These are phyloP conservation scores for Sminthurides bifidus DNA, from an alignment of 1,140 invertebrate genomes.

Conservation along the genomic window DNA sequence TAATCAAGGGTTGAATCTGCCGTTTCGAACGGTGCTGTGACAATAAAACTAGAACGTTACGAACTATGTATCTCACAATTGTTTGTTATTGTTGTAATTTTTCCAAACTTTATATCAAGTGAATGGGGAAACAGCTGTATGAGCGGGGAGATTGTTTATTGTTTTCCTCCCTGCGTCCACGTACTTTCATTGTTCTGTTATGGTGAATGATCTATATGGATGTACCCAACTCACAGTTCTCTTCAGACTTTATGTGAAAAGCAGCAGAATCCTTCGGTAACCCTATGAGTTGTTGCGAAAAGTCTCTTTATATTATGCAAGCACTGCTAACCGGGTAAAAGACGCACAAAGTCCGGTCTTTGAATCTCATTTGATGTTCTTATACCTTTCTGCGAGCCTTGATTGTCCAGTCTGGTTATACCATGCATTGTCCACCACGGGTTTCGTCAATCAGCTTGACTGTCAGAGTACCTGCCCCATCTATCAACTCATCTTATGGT, in stretches of 20 bases:
- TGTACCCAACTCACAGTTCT: neutral
- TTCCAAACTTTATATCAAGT: neutral
- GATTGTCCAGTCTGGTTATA: neutral
- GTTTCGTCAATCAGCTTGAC: no score
- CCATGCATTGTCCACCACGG: no score
- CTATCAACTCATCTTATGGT: neutral
- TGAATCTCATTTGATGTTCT: neutral
- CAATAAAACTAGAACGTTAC: constrained; percentile 24
- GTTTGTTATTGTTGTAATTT: constrained; percentile 15
- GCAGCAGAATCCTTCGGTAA: no score
- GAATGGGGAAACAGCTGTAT: neutral
- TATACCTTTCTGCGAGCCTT: neutral
- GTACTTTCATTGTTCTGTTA: neutral
- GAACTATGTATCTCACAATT: constrained; percentile 17
- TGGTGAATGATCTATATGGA: neutral
- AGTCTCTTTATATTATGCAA: no score
- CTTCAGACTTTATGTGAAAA: no score
- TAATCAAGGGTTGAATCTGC: constrained; percentile 24
- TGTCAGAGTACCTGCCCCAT: no score
- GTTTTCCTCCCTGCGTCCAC: neutral
- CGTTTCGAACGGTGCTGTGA: constrained; percentile 32
- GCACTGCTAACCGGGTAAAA: neutral
- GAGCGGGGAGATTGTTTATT: no score
- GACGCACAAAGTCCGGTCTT: neutral
- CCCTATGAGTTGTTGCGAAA: no score